phyloP scores from a whole-genome alignment of 2,797 vertebrate species.

The Pseudochirops cupreus region DNA sequence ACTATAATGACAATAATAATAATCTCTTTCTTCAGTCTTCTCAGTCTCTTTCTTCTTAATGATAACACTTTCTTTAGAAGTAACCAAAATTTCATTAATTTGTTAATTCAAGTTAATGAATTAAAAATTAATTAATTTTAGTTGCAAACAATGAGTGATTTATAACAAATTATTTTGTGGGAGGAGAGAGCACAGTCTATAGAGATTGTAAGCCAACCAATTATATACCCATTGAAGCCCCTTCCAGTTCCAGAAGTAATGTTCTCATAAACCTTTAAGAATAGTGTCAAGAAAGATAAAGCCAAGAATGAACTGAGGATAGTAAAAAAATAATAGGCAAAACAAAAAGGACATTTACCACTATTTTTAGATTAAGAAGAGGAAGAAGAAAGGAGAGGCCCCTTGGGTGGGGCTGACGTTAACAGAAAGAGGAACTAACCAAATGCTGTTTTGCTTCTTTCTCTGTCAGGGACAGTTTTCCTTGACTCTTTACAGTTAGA shows the following conservation, averaged over 20 bases:
- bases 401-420: background rate
- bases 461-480: background rate
- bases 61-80: constrained; percentile 39
- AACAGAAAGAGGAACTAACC: background rate
- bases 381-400: background rate
- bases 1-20: background rate
- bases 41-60: background rate
- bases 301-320: background rate
- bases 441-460: background rate
- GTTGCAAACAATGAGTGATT: background rate
- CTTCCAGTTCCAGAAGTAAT: background rate
- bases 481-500: background rate
- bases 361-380: background rate
- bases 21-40: background rate
- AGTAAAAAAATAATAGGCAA: background rate
- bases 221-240: background rate
- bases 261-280: background rate
- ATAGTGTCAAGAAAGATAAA: background rate
- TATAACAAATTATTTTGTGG: background rate
- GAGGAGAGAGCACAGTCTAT: background rate
- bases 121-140: constrained; percentile 3
- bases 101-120: background rate
- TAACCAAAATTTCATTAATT: constrained; percentile 17
- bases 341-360: background rate
- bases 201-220: background rate